phyloP scores from a whole-genome alignment of 2,797 vertebrate species.

The Xiphorhynchus erythropygius region DNA sequence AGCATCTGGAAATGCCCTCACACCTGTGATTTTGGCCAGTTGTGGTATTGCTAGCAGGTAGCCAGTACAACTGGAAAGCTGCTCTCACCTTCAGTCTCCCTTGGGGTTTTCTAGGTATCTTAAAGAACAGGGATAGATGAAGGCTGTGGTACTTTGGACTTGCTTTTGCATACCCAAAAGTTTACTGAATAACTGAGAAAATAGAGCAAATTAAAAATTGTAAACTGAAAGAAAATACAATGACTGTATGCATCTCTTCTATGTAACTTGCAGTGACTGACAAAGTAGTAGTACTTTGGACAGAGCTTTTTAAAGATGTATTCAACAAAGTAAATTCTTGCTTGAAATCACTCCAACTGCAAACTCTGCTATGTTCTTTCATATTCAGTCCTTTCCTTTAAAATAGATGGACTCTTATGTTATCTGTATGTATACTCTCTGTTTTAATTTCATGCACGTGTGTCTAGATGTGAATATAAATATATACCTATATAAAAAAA shows the following conservation, averaged over 20 bases:
- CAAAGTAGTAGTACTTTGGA: not conserved
- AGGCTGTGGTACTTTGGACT: not conserved
- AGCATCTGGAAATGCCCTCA: not conserved
- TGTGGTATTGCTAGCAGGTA: too few relatives aligned
- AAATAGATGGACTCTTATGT: not conserved
- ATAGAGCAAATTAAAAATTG: not conserved
- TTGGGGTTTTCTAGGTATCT: not conserved
- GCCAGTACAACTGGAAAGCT: not conserved
- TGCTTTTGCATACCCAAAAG: not conserved
- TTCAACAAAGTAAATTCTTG: not conserved
- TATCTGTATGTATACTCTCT: not conserved
- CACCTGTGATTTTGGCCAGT: not conserved
- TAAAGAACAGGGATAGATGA: not conserved
- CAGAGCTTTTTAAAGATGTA: not conserved
- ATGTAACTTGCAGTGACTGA: accelerated
- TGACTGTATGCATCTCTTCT: not conserved
- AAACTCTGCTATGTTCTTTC: not conserved
- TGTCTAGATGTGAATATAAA: not conserved
- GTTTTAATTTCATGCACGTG: not conserved
- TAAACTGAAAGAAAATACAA: not conserved
- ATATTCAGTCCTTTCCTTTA: not conserved
- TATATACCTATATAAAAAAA: too few relatives aligned
- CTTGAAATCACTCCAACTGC: not conserved
- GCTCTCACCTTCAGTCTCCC: not conserved
- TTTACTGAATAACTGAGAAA: not conserved